Evolutionary conservation across 2,888 invertebrate species (phyloP).

Genomic region (Fabriciana adippe): DNA sequence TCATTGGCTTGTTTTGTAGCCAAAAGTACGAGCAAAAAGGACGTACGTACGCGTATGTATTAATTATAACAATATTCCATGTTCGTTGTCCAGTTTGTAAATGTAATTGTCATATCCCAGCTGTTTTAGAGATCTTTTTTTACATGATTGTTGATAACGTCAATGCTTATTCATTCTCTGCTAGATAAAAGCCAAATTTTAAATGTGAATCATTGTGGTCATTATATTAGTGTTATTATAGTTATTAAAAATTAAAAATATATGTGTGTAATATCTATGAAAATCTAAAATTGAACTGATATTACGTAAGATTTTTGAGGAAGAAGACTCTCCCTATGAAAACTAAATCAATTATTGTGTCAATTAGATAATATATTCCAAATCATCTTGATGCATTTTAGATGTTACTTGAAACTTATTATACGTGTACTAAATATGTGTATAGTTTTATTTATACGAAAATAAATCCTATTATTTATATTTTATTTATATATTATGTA

Average conservation of each 20-base stretch:
- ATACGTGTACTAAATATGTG: not conserved
- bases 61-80: not conserved
- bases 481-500: too few species aligned
- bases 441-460: slow-evolving; percentile 9
- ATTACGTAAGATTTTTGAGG: not conserved
- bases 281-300: slow-evolving; percentile 6
- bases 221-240: too few species aligned
- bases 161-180: too few species aligned
- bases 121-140: not conserved
- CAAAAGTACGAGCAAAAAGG: slow-evolving; percentile 13
- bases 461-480: not conserved
- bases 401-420: not conserved
- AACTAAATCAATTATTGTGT: slow-evolving; percentile 4
- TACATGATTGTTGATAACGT: not conserved
- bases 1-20: slow-evolving; percentile 24
- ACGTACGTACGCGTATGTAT: slow-evolving; percentile 19
- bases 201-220: too few species aligned
- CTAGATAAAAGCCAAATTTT: too few species aligned
- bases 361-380: slow-evolving; percentile 12
- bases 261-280: not conserved
- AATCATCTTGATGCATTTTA: not conserved
- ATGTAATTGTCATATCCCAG: slow-evolving; percentile 11
- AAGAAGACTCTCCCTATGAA: not conserved
- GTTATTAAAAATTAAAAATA: not conserved
- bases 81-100: not conserved